Evolutionary conservation across 2,797 vertebrate species (phyloP), one percentile per base, ranked within the genome.

Genomic region (Yasuhikotakia modesta): DNA sequence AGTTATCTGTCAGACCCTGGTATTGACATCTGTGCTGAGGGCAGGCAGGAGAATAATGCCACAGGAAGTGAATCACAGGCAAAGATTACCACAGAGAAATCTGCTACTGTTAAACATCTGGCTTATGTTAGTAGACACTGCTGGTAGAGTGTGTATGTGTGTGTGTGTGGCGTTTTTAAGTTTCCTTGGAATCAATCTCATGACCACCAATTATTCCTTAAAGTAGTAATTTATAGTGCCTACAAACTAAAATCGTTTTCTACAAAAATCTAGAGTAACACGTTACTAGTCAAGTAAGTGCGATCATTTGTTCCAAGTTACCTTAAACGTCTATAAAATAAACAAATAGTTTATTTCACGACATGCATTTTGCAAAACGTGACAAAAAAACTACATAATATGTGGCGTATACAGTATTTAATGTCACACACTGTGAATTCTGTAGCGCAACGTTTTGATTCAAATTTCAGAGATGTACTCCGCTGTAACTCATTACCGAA

Each of bases 61-160:
- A 55, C 67, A 53, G 75, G 84, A 83, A 55, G 50, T 81, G 60
- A 82, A 83, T 81, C 76, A 80, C 71, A 73, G 46, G 27, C 57
- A 63, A 50, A 77, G 79, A 84, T 86, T 82, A 82, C 61, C 70
- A 35, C 39, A 53, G 63, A 76, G 60, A 73, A 39, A 75, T 24
- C 67, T 60, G 87, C 88, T 90, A 88, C 88, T 81, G 89, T 85
- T 72, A 48, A 79, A 72, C 86, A 87, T 87, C 87, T 90, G 89
- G 79, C 74, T 78, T 16, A 13, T 46, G 82, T 88, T 81, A 85
- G n/a, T 11, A 24, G 50, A 48, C 57, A 43, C 78, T 74, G 66
- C 66, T 85, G 68, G 45, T 76, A 67, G 43, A 77, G 75, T 85
- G n/a, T n/a, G n/a, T n/a, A n/a, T n/a, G n/a, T n/a, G n/a, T n/a